phyloP scores from a whole-genome alignment of 2,888 invertebrate genomes.

The Polyommatus icarus region DNA sequence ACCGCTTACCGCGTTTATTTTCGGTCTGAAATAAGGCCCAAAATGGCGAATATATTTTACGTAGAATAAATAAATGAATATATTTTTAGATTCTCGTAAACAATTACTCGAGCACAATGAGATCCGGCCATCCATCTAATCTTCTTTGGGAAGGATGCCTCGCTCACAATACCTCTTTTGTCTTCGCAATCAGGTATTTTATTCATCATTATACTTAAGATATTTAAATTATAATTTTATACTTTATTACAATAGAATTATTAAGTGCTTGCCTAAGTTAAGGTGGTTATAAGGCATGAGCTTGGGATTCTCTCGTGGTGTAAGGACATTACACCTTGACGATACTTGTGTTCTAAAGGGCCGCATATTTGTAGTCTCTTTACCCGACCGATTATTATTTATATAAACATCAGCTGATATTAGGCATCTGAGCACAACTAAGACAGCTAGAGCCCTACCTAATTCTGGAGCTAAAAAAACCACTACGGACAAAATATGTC shows the following conservation, averaged over 20 bases:
- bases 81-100: constrained; percentile 6
- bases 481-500: too few species aligned
- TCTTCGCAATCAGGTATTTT: constrained; percentile 16
- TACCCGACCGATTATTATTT: too few species aligned
- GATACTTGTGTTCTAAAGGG: too few species aligned
- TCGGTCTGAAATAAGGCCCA: not conserved
- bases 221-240: constrained; percentile 17
- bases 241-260: constrained; percentile 1
- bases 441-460: too few species aligned
- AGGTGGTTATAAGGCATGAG: not conserved
- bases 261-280: not conserved
- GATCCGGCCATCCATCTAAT: constrained; percentile 25
- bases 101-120: constrained; percentile 18
- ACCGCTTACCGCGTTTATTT: not conserved
- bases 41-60: not conserved
- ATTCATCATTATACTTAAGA: constrained; percentile 20
- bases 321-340: too few species aligned
- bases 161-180: constrained; percentile 20
- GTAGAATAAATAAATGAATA: not conserved
- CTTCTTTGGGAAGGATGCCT: constrained; percentile 2
- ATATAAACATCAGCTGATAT: too few species aligned
- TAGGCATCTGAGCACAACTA: too few species aligned
- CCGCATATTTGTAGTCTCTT: too few species aligned
- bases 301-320: not conserved
- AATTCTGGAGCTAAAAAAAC: too few species aligned